phyloP scores from a whole-genome alignment of 2,888 invertebrate species.

The Drosophila mimetica region DNA sequence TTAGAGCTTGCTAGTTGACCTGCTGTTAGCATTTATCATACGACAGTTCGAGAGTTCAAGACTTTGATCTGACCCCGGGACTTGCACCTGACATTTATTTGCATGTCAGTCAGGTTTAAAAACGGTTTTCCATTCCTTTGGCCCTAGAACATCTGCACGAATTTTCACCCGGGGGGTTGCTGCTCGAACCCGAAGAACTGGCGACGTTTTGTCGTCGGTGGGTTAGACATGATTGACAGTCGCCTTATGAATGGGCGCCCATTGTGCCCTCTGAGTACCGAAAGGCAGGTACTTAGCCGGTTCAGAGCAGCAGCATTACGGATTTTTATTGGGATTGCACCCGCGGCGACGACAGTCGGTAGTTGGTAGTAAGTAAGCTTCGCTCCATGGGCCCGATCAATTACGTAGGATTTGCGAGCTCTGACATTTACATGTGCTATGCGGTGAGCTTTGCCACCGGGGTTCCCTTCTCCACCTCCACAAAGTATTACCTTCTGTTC shows the following conservation, averaged over 20 bases:
- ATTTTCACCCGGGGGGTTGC: conserved; percentile 68
- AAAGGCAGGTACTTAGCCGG: conserved; percentile 73
- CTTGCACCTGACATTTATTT: conserved; percentile 76
- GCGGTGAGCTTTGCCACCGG: conserved; percentile 66
- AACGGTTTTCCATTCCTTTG: conserved; percentile 34
- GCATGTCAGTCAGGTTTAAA: conserved; percentile 66
- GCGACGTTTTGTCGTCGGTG: conserved; percentile 22
- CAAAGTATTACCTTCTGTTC: neutral
- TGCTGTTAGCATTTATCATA: conserved; percentile 70
- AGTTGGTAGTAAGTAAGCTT: conserved; percentile 62
- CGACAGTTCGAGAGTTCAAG: conserved; percentile 24
- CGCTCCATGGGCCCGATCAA: conserved; percentile 74
- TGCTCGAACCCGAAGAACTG: conserved; percentile 30
- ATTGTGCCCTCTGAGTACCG: conserved; percentile 51
- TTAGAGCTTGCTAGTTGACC: conserved; percentile 62
- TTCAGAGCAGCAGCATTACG: conserved; percentile 46
- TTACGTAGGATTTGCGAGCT: conserved; percentile 68
- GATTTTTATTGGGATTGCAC: conserved; percentile 69
- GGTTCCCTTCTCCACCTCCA: conserved; percentile 28
- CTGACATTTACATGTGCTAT: conserved; percentile 68
- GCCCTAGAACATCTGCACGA: conserved; percentile 80
- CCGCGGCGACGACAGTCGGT: conserved; percentile 75
- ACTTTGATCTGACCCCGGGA: conserved; percentile 50
- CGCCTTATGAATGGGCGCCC: conserved; percentile 70
- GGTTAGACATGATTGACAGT: conserved; percentile 76